Percentiles rank a stretch among this genome's conserved stretches.
phyloP scores from a whole-genome alignment of 2,113 vertebrate genomes.

The Butorides virescens region DNA sequence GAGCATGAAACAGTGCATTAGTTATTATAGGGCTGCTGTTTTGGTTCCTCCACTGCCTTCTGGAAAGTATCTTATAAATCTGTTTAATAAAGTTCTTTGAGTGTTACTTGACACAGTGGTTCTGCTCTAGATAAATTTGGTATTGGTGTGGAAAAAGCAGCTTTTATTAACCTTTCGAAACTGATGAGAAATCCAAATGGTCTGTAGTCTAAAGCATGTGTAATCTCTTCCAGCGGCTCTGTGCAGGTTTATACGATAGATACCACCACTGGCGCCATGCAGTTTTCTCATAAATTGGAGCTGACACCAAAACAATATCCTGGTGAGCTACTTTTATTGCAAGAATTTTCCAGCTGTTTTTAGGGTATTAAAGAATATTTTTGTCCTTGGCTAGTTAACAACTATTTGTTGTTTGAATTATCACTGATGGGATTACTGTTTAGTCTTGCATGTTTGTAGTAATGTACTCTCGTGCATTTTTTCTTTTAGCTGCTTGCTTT shows the following conservation, averaged over 20 bases:
- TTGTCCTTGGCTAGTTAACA: not conserved
- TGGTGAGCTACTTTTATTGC: constrained; percentile 76
- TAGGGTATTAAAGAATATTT: not conserved
- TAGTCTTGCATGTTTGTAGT: not conserved
- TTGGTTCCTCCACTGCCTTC: not conserved
- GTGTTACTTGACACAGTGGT: not conserved
- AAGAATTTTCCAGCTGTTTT: not conserved
- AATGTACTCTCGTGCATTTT: not conserved
- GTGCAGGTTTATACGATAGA: constrained; percentile 96
- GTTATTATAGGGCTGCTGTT: not conserved
- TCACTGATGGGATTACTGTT: not conserved
- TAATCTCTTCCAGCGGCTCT: constrained; percentile 83
- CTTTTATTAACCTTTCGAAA: not conserved
- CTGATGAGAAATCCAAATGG: not conserved
- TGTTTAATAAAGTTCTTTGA: not conserved
- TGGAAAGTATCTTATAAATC: not conserved
- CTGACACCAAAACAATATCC: constrained; percentile 98
- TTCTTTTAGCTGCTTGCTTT: not conserved
- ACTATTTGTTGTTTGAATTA: not conserved
- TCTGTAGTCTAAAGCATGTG: not conserved
- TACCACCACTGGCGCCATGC: constrained; percentile 93
- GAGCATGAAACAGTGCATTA: not conserved
- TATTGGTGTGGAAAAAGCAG: not conserved
- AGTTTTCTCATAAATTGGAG: constrained; percentile 95
- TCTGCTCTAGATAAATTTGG: not conserved